Base-by-base conservation (phyloP, 2,797 vertebrate genomes). In the Hypotaenidia philippensis region DNA sequence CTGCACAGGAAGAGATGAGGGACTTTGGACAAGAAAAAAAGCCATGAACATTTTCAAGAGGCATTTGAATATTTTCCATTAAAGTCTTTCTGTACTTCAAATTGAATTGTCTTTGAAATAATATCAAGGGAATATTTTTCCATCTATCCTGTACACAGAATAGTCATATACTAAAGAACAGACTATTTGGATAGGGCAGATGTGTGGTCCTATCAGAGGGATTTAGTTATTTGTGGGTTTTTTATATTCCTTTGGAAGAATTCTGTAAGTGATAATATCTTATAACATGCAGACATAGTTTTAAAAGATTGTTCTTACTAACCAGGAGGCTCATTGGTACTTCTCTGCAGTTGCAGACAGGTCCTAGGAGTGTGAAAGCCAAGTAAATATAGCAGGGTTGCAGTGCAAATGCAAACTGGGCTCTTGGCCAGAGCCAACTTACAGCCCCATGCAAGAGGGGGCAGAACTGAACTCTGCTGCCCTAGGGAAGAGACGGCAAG, bases 181-280 rank as follows among this genome's bases (percentile, higher is more conserved):
- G 13, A 41, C 23, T 44, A 32, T 81, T 64, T 72, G 65, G 86
- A 36, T 25, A 50, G 27, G 7, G 3, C 61, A 65, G 57, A 38
- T 66, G 25, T 21, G 31, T 7, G 4, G 20, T 79, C 55, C 31
- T 61, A 29, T 79, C n/a, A 84, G 22, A 63, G 41, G 41, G 41
- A 44, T 44, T 44, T 44, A 19, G 18, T 44, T 1, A 10, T 49
- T 49, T 49, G 21, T 6, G 9, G 0, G 0, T 2, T 26, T 52
- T 87, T 61, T 15, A 4, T 56, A 34, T 10, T 69, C 38, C 34
- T 87, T 41, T 79, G 19, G 21, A 83, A 85, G 20, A 70, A 88
- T 78, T 60, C 27, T 50, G 72, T 38, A 61, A 68, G 31, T 44
- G 20, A 87, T 19, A 92, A 89, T 87, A 41, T 57, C 15, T 44